A percentile compares a stretch with the other conserved stretches of the same genome.
Conservation (phyloP, 2,113 vertebrate genomes). For the Pteropus alecto region DNA sequence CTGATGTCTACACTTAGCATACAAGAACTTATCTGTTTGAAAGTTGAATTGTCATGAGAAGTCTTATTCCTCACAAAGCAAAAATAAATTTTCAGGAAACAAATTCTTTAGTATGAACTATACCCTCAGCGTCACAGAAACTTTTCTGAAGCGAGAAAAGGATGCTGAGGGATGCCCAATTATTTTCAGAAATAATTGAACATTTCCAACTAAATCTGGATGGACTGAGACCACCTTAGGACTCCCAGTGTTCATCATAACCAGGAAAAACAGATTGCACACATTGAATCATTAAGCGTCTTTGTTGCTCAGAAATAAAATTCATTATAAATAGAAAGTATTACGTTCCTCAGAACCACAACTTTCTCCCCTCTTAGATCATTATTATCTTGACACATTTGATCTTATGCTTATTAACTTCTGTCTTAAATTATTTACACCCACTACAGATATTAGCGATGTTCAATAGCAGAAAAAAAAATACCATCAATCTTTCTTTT, state of each 20-base stretch:
- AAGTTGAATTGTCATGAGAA: background rate
- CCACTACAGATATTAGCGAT: background rate
- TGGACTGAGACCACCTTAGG: background rate
- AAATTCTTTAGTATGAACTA: background rate
- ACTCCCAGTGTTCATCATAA: background rate
- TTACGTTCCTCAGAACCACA: background rate
- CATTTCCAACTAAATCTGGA: background rate
- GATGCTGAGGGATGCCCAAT: background rate
- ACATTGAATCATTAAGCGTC: background rate
- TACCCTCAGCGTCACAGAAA: background rate
- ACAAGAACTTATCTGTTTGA: background rate
- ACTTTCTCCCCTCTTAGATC: background rate
- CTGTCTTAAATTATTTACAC: background rate
- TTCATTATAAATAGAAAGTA: background rate
- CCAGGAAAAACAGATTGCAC: background rate
- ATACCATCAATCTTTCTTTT: background rate
- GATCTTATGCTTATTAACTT: background rate
- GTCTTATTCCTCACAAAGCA: background rate
- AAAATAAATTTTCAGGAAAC: conserved; percentile 20
- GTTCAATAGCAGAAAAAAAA: background rate
- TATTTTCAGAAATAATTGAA: background rate
- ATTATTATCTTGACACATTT: background rate
- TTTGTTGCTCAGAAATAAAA: conserved; percentile 14
- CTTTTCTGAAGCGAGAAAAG: background rate
- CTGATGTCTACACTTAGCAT: background rate